phyloP scores from a whole-genome alignment of 2,888 invertebrate species.

The Tiphia femorata region DNA sequence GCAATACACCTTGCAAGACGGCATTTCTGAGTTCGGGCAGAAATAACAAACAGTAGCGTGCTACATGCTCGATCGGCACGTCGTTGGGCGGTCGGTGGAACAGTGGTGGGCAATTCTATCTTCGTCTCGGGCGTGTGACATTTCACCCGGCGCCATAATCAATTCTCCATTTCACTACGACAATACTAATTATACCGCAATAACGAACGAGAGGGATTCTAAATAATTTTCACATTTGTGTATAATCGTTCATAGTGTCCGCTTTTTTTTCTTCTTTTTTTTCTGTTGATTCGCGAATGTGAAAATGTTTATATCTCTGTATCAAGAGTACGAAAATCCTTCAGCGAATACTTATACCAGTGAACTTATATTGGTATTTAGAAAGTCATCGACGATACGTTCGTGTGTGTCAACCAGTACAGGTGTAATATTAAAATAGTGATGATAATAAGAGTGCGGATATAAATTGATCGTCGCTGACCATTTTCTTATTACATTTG shows the following conservation, averaged over 20 bases:
- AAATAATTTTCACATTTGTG: too few relatives aligned
- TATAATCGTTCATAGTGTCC: too few relatives aligned
- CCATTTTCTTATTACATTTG: too few relatives aligned
- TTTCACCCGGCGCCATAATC: too few relatives aligned
- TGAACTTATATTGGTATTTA: slow-evolving; percentile 57
- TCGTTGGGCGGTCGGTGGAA: too few relatives aligned
- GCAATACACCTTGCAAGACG: slow-evolving; percentile 34
- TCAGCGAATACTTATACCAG: slow-evolving; percentile 52
- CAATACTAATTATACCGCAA: too few relatives aligned
- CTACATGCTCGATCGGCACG: slow-evolving; percentile 26
- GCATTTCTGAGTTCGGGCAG: slow-evolving; percentile 55
- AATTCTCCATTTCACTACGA: too few relatives aligned
- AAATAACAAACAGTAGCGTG: slow-evolving; percentile 52
- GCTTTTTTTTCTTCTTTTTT: too few relatives aligned
- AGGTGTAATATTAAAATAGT: not conserved
- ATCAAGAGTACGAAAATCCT: slow-evolving; percentile 59
- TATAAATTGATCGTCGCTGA: too few relatives aligned
- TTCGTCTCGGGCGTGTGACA: too few relatives aligned
- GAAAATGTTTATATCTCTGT: slow-evolving; percentile 60
- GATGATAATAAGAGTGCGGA: not conserved
- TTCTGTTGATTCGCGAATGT: not conserved
- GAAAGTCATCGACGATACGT: slow-evolving; percentile 40
- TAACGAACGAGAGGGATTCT: too few relatives aligned
- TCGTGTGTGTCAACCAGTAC: slow-evolving; percentile 29
- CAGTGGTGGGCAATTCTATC: too few relatives aligned